These are phyloP conservation scores for Pedicia rivosa DNA, from an alignment of 2,888 invertebrate genomes.

Conservation along the genomic window DNA sequence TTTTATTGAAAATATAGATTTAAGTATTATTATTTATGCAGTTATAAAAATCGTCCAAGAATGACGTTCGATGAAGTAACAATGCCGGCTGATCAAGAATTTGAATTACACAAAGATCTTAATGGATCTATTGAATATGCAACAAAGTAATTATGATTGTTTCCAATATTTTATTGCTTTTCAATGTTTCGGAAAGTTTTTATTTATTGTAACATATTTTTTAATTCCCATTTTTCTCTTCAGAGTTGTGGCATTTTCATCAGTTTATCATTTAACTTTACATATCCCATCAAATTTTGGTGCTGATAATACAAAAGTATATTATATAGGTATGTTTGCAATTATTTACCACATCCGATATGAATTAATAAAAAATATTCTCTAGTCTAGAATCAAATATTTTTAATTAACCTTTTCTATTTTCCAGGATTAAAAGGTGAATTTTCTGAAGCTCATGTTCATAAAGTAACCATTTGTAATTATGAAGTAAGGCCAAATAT, in stretches of 20 bases:
- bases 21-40: conserved; percentile 24
- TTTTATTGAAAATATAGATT: conserved; percentile 4
- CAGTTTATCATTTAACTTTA: conserved; percentile 73
- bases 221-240: conserved; percentile 20
- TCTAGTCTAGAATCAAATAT: conserved; percentile 4
- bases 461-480: conserved; percentile 81
- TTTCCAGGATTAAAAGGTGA: conserved; percentile 63
- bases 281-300: conserved; percentile 86
- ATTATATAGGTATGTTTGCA: too few relatives aligned
- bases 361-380: too few relatives aligned
- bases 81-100: conserved; percentile 68
- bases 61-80: conserved; percentile 88
- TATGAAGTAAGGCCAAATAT: conserved; percentile 79
- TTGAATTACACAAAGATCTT: conserved; percentile 67
- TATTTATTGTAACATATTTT: conserved; percentile 2
- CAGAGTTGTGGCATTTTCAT: conserved; percentile 85
- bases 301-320: conserved; percentile 65
- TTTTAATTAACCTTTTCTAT: not conserved
- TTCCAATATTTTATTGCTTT: conserved; percentile 1
- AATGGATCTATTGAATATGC: conserved; percentile 74
- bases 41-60: conserved; percentile 82
- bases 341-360: too few relatives aligned
- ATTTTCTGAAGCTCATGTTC: conserved; percentile 65
- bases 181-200: not conserved
- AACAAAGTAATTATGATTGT: conserved; percentile 64